Base-by-base conservation (phyloP, 1,140 invertebrate species). In the Meloidogyne exigua region DNA sequence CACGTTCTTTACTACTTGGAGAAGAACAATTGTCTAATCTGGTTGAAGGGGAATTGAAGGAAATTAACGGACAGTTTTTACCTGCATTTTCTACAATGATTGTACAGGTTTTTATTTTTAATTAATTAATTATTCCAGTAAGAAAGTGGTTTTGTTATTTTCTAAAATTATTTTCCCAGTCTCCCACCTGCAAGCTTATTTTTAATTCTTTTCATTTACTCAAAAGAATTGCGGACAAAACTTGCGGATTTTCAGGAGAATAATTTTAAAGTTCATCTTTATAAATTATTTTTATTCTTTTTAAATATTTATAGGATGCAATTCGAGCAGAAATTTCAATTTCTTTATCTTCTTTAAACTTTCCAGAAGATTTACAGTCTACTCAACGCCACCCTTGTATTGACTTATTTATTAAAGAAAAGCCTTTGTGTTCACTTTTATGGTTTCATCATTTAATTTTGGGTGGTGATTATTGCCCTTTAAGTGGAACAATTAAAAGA, bases 291-390 rank as follows among this genome's bases (percentile, higher is more conserved):
- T 32, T 32, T 32, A 32, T 49, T 49, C 3, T 49, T n/a, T n/a
- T n/a, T n/a, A n/a, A n/a, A n/a, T n/a, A n/a, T n/a, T 49, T 44
- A 44, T 15, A 57, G 49, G 81, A 81, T 66, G 18, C 42, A 18
- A 64, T 82, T 25, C 74, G 80, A 25, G 42, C 65, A 15, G 80
- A 81, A 83, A 21, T 83, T 64, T 10, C 18, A 44, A 57, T 42
- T 64, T 77, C 80, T 1, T n/a, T n/a, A n/a, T 62, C 49, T 26
- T 18, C 13, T 65, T 10, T 63, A 18, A 25, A 21, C 26, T 21
- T 23, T 62, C 23, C 39, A 0, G 25, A 64, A 26, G 42, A 57
- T 18, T 3, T 44, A n/a, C 13, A 18, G 5, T 76, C 39, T 36
- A n/a, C 36, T 28, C 64, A 44, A 28, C 32, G 64, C 11, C 26